Evolutionary conservation across 1,140 invertebrate species (phyloP).

Genomic region (Trypoxylus dichotomus): DNA sequence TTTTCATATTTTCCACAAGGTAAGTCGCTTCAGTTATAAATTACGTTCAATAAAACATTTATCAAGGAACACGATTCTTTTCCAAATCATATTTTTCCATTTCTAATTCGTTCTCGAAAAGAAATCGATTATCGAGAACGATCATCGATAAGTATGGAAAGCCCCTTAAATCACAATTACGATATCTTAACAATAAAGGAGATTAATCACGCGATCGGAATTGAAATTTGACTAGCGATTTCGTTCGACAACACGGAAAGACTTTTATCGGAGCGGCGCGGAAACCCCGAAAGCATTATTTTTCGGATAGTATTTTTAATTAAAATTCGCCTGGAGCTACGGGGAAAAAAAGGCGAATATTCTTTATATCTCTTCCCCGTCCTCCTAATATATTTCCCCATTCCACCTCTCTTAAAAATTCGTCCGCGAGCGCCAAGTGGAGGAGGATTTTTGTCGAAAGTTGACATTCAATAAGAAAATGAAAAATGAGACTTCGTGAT

Average conservation of each 20-base stretch:
- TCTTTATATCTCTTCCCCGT: background rate
- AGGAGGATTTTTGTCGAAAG: constrained; percentile 25
- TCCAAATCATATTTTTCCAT: too few relatives aligned
- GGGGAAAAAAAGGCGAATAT: background rate
- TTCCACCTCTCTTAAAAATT: background rate
- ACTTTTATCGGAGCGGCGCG: background rate
- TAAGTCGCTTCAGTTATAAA: too few relatives aligned
- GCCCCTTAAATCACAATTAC: background rate
- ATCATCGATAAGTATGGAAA: background rate
- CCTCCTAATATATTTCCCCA: background rate
- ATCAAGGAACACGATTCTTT: too few relatives aligned
- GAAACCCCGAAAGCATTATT: background rate
- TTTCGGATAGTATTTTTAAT: constrained; percentile 10
- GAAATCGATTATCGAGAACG: too few relatives aligned
- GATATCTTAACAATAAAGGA: background rate
- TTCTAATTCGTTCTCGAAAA: too few relatives aligned
- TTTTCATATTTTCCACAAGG: too few relatives aligned
- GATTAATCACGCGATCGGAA: background rate
- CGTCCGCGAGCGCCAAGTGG: background rate
- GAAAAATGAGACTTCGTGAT: background rate
- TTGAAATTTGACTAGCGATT: constrained; percentile 4
- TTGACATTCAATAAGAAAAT: constrained; percentile 26
- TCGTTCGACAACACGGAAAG: background rate
- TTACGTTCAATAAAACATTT: too few relatives aligned
- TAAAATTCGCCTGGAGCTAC: background rate